Conservation (phyloP, 2,888 invertebrate genomes). For the Cephus rjabovi region DNA sequence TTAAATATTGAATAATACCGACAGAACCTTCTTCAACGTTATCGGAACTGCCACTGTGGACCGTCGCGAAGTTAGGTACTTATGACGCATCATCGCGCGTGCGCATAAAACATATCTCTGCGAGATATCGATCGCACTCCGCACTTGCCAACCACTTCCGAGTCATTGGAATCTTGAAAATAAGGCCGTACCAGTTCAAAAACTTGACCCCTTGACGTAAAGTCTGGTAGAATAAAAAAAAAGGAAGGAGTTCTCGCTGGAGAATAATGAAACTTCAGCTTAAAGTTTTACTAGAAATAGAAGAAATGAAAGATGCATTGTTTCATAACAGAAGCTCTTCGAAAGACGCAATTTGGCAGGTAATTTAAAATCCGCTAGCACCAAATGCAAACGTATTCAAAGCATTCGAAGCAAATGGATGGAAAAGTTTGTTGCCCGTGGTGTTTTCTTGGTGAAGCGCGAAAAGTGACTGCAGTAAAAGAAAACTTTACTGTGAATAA, state of each 20-base stretch:
- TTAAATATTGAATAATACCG: neutral
- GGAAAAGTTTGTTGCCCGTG: neutral
- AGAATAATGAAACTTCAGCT: neutral
- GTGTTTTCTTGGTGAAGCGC: neutral
- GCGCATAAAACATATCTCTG: conserved; percentile 29
- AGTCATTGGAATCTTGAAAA: conserved; percentile 30
- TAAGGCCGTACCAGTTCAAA: neutral
- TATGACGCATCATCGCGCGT: conserved; percentile 12
- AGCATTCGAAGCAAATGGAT: neutral
- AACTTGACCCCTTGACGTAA: neutral
- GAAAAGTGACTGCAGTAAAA: neutral
- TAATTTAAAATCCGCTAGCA: neutral
- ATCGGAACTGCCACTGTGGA: conserved; percentile 43
- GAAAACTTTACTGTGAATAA: neutral
- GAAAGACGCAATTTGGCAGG: neutral
- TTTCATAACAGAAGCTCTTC: neutral
- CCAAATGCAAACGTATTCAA: neutral
- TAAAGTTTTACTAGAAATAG: neutral
- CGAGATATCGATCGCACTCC: conserved; percentile 33
- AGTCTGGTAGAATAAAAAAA: neutral
- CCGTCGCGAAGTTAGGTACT: conserved; percentile 35
- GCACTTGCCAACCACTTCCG: conserved; percentile 12
- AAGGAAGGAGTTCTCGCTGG: neutral
- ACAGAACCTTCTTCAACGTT: neutral
- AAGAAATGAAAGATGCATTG: neutral